phyloP scores from a whole-genome alignment of 1,140 invertebrate species.

The Microplitis demolitor region DNA sequence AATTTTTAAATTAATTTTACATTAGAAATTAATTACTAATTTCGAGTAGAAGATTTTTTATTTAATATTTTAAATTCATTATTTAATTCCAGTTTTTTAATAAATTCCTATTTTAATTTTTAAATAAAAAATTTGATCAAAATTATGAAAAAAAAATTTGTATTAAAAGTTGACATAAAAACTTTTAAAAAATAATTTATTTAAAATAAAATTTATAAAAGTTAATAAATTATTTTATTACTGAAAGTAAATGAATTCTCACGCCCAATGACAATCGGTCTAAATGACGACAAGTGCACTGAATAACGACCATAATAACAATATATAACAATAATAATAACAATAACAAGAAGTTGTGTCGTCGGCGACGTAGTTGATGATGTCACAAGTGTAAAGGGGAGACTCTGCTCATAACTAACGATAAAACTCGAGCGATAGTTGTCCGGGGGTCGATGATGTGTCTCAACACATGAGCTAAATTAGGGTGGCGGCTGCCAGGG shows the following conservation, averaged over 20 bases:
- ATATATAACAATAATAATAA: too few relatives aligned
- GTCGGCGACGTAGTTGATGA: not conserved
- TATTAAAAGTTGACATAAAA: too few relatives aligned
- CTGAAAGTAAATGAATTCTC: not conserved
- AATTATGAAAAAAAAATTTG: too few relatives aligned
- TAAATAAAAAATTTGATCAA: too few relatives aligned
- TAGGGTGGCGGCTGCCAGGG: slow-evolving; percentile 32
- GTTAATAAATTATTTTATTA: not conserved
- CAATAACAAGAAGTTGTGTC: too few relatives aligned
- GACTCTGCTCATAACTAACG: slow-evolving; percentile 23
- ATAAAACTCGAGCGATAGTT: slow-evolving; percentile 33
- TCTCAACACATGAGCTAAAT: not conserved
- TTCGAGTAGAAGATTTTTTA: too few relatives aligned
- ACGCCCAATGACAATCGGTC: slow-evolving; percentile 22
- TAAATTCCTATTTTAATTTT: too few relatives aligned
- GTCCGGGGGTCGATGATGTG: slow-evolving; percentile 18
- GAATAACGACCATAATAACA: not conserved
- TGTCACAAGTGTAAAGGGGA: slow-evolving; percentile 8
- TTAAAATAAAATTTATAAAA: not conserved
- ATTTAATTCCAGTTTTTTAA: too few relatives aligned
- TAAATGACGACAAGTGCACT: slow-evolving; percentile 30
- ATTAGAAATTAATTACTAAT: too few relatives aligned
- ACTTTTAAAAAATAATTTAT: too few relatives aligned
- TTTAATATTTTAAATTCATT: too few relatives aligned
- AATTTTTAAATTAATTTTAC: too few relatives aligned